Conservation (phyloP, 2,797 vertebrate species). For the Anguilla anguilla region DNA sequence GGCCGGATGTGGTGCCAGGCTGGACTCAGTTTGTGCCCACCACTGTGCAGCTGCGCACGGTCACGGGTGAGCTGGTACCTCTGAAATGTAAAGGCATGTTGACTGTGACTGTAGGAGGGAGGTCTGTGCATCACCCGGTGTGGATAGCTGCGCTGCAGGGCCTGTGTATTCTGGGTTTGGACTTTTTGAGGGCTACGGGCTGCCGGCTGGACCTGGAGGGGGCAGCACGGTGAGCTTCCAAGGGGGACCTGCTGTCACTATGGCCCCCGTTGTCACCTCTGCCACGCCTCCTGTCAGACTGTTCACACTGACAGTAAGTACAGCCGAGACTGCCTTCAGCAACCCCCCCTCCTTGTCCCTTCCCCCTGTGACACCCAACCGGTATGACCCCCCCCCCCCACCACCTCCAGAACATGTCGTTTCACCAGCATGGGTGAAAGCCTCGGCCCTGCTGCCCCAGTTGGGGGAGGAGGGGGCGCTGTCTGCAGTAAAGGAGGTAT, state of each 20-base stretch:
- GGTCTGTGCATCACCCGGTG: neutral
- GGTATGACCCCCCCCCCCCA: no score
- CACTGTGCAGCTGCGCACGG: slow-evolving; percentile 26
- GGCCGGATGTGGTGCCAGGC: slow-evolving; percentile 25
- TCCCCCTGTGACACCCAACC: no score
- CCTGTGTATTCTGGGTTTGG: slow-evolving; percentile 31
- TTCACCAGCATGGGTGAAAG: neutral
- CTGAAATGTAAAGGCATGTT: slow-evolving; percentile 29
- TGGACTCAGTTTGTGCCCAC: slow-evolving; percentile 25
- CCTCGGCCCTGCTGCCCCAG: neutral
- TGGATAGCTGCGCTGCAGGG: slow-evolving; percentile 38
- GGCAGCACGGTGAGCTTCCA: slow-evolving; percentile 1
- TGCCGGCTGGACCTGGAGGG: slow-evolving; percentile 33
- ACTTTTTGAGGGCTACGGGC: slow-evolving; percentile 26
- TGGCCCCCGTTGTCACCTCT: neutral
- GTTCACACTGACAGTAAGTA: no score
- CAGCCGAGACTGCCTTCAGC: no score
- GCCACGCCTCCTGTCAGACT: neutral
- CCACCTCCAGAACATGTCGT: no score
- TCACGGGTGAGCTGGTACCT: slow-evolving; percentile 29
- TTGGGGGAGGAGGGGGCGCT: neutral
- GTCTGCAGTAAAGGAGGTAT: slow-evolving; percentile 12
- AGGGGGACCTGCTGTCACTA: neutral
- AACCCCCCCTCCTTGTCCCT: no score
- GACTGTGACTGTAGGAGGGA: neutral